Evolutionary conservation across 2,797 vertebrate genomes (phyloP).

Genomic region (Phrynocephalus guinanensis): DNA sequence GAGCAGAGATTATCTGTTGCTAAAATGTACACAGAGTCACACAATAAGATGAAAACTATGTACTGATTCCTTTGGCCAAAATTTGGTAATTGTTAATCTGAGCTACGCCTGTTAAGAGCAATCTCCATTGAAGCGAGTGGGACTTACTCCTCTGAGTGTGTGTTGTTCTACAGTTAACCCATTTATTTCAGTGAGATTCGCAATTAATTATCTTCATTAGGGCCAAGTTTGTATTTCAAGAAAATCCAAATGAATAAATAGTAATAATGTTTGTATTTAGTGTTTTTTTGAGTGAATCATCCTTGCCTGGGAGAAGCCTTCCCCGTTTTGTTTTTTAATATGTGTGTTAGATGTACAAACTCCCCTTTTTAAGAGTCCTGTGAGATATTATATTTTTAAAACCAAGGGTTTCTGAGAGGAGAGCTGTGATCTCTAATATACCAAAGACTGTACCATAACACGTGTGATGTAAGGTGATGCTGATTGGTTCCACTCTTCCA

Average conservation of each 20-base stretch:
- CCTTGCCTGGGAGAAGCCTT: background rate
- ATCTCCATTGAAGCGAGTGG: background rate
- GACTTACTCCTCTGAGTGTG: background rate
- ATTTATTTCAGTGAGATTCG: background rate
- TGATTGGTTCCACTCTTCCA: slow-evolving; percentile 12
- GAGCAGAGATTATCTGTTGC: background rate
- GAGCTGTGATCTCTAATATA: slow-evolving; percentile 6
- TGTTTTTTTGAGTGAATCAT: background rate
- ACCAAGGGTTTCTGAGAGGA: slow-evolving; percentile 25
- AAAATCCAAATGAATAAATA: fast-evolving
- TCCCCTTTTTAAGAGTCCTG: background rate
- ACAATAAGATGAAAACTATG: background rate
- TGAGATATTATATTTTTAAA: background rate
- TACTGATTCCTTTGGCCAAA: background rate
- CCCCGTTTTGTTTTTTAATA: background rate
- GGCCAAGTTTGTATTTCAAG: fast-evolving
- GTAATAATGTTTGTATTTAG: background rate
- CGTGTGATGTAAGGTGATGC: background rate
- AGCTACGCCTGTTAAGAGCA: background rate
- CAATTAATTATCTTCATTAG: background rate
- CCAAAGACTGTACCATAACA: slow-evolving; percentile 50
- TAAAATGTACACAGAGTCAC: fast-evolving
- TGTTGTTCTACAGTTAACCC: background rate
- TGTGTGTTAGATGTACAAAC: fast-evolving
- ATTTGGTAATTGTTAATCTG: background rate